A percentile compares a stretch with the other conserved stretches of the same genome.
phyloP scores from a whole-genome alignment of 2,888 invertebrate genomes.

The Lithophane leautieri region DNA sequence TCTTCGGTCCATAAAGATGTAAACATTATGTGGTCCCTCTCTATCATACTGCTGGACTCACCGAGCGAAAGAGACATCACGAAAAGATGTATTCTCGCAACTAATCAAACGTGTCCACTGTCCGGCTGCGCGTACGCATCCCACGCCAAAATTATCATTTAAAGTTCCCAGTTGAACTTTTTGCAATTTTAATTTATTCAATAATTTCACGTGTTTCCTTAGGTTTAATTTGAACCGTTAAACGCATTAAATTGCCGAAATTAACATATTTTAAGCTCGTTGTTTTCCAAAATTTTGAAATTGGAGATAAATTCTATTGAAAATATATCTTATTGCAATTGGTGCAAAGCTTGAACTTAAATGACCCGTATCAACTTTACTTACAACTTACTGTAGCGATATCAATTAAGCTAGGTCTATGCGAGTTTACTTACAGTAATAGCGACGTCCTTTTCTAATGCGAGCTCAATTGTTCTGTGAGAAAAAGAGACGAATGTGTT shows the following conservation, averaged over 20 bases:
- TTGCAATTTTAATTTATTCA: slow-evolving; percentile 31
- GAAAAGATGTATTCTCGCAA: slow-evolving; percentile 82
- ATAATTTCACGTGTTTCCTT: slow-evolving; percentile 46
- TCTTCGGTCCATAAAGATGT: slow-evolving; percentile 85
- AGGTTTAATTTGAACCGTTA: slow-evolving; percentile 52
- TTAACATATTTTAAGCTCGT: slow-evolving; percentile 76
- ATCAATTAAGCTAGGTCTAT: slow-evolving; percentile 76
- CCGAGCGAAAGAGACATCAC: slow-evolving; percentile 78
- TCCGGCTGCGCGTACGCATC: slow-evolving; percentile 85
- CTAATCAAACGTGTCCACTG: slow-evolving; percentile 89
- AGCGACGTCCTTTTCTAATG: slow-evolving; percentile 70
- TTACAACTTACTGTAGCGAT: slow-evolving; percentile 72
- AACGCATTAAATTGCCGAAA: slow-evolving; percentile 67
- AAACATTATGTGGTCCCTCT: slow-evolving; percentile 81
- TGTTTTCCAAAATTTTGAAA: slow-evolving; percentile 74
- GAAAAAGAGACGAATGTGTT: slow-evolving; percentile 75
- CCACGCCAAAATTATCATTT: slow-evolving; percentile 73
- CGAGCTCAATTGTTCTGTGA: slow-evolving; percentile 52
- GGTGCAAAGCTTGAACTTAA: slow-evolving; percentile 68
- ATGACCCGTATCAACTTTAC: slow-evolving; percentile 50
- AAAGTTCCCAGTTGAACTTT: slow-evolving; percentile 34
- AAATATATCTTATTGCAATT: slow-evolving; percentile 63
- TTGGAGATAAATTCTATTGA: slow-evolving; percentile 77
- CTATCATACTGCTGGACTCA: slow-evolving; percentile 58
- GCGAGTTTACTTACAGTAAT: slow-evolving; percentile 75